Conservation (phyloP, 2,797 vertebrate genomes). For the Florisuga fusca region DNA sequence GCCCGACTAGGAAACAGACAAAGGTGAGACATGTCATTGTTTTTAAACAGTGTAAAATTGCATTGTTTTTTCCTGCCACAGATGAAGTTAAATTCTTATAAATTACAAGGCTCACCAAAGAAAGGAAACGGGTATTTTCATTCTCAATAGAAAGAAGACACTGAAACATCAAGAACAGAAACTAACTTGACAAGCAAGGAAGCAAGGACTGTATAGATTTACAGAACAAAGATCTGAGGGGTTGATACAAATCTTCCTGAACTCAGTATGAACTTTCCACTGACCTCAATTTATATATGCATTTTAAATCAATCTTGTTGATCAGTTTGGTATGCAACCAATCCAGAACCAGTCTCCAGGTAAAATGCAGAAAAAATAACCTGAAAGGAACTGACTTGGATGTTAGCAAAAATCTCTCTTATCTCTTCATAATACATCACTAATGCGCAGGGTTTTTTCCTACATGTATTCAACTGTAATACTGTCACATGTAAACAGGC, state of each 20-base stretch:
- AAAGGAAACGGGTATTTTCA: neutral
- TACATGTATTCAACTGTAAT: neutral
- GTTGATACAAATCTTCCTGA: neutral
- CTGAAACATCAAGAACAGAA: neutral
- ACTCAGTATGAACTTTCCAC: neutral
- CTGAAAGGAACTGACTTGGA: neutral
- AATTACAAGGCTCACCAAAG: neutral
- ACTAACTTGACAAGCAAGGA: neutral
- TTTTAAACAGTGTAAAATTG: neutral
- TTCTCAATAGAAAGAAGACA: neutral
- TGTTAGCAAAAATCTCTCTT: neutral
- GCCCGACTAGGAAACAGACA: neutral
- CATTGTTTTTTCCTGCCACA: neutral
- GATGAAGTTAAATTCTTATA: neutral
- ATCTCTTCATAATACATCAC: neutral
- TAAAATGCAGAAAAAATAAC: neutral
- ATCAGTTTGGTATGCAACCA: neutral
- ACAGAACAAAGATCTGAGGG: neutral
- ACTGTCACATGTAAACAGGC: neutral
- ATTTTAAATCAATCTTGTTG: neutral
- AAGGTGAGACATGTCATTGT: fast-evolving
- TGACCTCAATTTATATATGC: neutral
- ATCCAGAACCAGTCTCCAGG: neutral
- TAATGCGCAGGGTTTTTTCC: neutral
- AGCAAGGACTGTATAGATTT: neutral